Percentiles rank a stretch among this genome's conserved stretches.
These are phyloP conservation scores for Poecilia gillii DNA, from an alignment of 2,797 vertebrate genomes.

Conservation along the genomic window DNA sequence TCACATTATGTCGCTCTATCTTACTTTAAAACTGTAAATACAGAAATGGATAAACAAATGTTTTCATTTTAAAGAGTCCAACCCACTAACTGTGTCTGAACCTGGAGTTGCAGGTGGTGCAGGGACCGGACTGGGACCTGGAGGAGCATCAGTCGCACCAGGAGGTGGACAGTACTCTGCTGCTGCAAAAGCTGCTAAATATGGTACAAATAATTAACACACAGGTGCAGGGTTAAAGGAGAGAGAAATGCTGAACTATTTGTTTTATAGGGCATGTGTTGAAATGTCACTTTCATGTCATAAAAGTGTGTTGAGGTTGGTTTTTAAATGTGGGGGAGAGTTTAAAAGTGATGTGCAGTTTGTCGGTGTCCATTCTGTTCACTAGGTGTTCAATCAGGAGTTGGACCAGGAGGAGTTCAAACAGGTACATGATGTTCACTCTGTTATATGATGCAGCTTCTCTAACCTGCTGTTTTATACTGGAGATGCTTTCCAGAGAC, in stretches of 20 bases:
- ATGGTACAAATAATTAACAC: conserved; percentile 4
- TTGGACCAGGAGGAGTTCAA: conserved; percentile 4
- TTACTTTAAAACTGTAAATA: background rate
- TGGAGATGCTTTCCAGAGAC: background rate
- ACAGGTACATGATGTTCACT: background rate
- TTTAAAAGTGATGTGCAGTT: background rate
- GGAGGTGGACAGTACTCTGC: conserved; percentile 57
- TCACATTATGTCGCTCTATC: background rate
- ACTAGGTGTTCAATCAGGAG: background rate
- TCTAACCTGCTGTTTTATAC: background rate
- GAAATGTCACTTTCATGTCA: background rate
- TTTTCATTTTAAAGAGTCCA: background rate
- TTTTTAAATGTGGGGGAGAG: background rate
- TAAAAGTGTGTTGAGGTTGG: background rate
- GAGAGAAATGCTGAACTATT: background rate
- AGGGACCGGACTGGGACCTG: conserved; percentile 19
- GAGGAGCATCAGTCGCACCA: conserved; percentile 1
- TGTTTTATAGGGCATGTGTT: background rate
- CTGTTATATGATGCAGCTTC: background rate
- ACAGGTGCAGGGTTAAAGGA: background rate
- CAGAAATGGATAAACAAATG: background rate
- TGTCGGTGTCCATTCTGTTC: background rate
- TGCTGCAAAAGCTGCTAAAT: conserved; percentile 67
- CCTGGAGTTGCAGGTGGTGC: background rate
- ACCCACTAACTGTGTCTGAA: background rate